phyloP scores from a whole-genome alignment of 2,888 invertebrate species.

The Apamea anceps region DNA sequence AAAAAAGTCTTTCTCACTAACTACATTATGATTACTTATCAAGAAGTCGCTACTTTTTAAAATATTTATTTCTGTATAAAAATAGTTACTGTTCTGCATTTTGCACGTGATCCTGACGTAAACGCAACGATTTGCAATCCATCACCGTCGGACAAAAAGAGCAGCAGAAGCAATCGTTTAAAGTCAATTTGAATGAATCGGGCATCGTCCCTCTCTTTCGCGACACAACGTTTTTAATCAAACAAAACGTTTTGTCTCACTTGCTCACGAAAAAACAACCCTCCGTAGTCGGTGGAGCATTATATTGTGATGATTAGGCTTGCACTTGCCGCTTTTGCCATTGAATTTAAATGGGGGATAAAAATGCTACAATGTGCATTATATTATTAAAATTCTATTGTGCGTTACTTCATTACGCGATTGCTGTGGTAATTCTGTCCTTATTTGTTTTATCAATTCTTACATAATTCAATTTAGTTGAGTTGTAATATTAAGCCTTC shows the following conservation, averaged over 20 bases:
- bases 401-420: slow-evolving; percentile 86
- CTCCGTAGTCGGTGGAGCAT: slow-evolving; percentile 84
- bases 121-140: slow-evolving; percentile 86
- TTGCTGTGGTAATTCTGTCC: slow-evolving; percentile 79
- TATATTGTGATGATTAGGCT: slow-evolving; percentile 90
- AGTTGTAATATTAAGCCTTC: not conserved
- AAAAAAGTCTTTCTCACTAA: not conserved
- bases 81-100: slow-evolving; percentile 25
- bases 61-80: slow-evolving; percentile 4
- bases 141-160: slow-evolving; percentile 87
- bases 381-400: slow-evolving; percentile 88
- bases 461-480: slow-evolving; percentile 6
- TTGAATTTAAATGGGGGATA: slow-evolving; percentile 90
- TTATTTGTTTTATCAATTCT: slow-evolving; percentile 71
- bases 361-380: slow-evolving; percentile 85
- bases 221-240: slow-evolving; percentile 58
- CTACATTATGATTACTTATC: not conserved
- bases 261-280: slow-evolving; percentile 82
- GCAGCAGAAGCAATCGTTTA: slow-evolving; percentile 86
- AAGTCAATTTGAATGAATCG: slow-evolving; percentile 89
- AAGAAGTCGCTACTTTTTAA: not conserved
- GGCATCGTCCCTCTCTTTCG: slow-evolving; percentile 72
- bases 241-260: slow-evolving; percentile 69
- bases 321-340: slow-evolving; percentile 87
- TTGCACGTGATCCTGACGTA: slow-evolving; percentile 71